Evolutionary conservation across 1,140 invertebrate genomes (phyloP).

Genomic region (Calycopis cecrops): DNA sequence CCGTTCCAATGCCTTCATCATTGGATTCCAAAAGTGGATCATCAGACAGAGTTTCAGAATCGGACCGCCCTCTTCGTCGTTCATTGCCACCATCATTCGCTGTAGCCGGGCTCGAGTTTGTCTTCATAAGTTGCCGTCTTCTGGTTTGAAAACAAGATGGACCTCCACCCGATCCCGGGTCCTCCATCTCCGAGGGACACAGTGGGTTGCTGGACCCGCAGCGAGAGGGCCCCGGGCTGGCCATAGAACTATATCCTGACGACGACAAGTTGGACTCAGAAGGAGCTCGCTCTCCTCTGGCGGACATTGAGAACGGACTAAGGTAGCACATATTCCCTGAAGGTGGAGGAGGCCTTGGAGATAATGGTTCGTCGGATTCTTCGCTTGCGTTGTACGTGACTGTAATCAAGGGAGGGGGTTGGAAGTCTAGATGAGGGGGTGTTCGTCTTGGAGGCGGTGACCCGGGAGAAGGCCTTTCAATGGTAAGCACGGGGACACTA

Average conservation of each 20-base stretch:
- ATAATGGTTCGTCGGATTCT: slow-evolving; percentile 83
- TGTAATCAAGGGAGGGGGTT: slow-evolving; percentile 82
- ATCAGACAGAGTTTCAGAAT: slow-evolving; percentile 82
- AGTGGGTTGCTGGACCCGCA: slow-evolving; percentile 86
- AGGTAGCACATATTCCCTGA: slow-evolving; percentile 81
- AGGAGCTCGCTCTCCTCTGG: slow-evolving; percentile 80
- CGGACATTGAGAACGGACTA: slow-evolving; percentile 84
- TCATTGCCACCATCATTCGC: slow-evolving; percentile 66
- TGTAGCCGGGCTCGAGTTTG: slow-evolving; percentile 64
- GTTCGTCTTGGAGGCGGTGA: slow-evolving; percentile 79
- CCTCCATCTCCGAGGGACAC: slow-evolving; percentile 82
- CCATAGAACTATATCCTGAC: slow-evolving; percentile 89
- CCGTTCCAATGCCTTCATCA: slow-evolving; percentile 82
- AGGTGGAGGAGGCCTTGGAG: slow-evolving; percentile 73
- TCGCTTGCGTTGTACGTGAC: slow-evolving; percentile 85
- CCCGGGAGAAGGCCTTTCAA: slow-evolving; percentile 79
- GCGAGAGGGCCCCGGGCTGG: slow-evolving; percentile 84
- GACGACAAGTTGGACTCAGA: slow-evolving; percentile 88
- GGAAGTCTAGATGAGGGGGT: slow-evolving; percentile 79
- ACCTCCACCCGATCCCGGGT: slow-evolving; percentile 75
- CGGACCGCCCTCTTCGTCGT: slow-evolving; percentile 74
- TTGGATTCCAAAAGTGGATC: slow-evolving; percentile 81
- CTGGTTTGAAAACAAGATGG: slow-evolving; percentile 70
- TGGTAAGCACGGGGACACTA: slow-evolving; percentile 78
- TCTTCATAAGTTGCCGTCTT: slow-evolving; percentile 73